Base-by-base conservation (phyloP, 1,140 invertebrate species). In the Antheraea pernyi region DNA sequence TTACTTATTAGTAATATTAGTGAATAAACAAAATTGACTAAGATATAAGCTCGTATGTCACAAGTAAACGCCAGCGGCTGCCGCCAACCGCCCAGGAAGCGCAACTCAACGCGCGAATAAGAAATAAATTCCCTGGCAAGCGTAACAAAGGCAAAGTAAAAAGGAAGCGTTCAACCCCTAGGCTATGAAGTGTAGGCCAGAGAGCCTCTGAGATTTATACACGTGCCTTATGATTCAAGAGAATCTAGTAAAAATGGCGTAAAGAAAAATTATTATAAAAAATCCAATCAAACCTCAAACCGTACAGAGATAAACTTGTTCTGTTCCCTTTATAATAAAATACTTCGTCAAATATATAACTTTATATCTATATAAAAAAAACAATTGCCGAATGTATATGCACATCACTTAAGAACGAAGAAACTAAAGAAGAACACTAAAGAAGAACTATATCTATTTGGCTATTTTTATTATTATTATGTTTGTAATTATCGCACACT, bases 81-180 rank as follows among this genome's bases (percentile, higher is more conserved):
- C 77, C 81, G 74, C 83, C 80, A 87, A 82, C 86, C 87, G 86
- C 89, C 89, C 89, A 91, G 89, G 89, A 91, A 91, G 89, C 82
- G 80, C 77, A 78, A 85, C 83, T 89, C 86, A 89, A 82, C 89
- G 80, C 83, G 86, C 82, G 83, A 89, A 89, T 88, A 87, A 87
- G 85, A 91, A 89, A 89, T 88, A 89, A 89, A 91, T 87, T 86
- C 83, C 72, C 74, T 82, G 83, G 81, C 89, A 84, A 89, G 85
- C 88, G 88, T 91, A 91, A 91, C 89, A 89, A 90, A 90, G 86
- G 81, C 88, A 79, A 89, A 89, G 84, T 85, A 85, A 89, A 88
- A 88, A 83, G 85, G 77, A 89, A 81, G 80, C 72, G 77, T 74
- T 61, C 69, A 67, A 53, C 82, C 80, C 78, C 39, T 70, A 80